phyloP scores from a whole-genome alignment of 2,113 vertebrate species.

The Catagonus wagneri region DNA sequence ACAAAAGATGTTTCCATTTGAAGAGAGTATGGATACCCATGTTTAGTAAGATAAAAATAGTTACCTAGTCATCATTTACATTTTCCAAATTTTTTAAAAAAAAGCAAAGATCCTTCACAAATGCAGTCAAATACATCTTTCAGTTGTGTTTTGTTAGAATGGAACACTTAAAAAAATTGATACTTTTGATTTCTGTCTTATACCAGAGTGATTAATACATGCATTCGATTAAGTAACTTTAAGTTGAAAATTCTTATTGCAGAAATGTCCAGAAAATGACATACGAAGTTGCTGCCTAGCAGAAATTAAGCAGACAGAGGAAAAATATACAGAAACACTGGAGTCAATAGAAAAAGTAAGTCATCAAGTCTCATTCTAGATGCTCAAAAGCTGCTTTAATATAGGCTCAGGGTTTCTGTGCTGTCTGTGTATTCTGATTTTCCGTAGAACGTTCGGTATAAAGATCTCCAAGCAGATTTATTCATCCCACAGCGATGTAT shows the following conservation, averaged over 20 bases:
- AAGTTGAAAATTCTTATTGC: slow-evolving; percentile 83
- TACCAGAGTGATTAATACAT: background rate
- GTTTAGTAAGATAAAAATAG: no score
- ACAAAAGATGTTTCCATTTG: background rate
- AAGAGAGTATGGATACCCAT: background rate
- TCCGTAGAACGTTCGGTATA: background rate
- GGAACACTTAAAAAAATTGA: background rate
- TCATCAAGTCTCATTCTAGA: background rate
- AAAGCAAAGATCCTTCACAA: background rate
- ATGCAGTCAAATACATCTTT: background rate
- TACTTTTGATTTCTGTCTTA: background rate
- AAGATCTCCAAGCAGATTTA: slow-evolving; percentile 23
- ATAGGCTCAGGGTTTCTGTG: background rate
- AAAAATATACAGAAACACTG: slow-evolving; percentile 98
- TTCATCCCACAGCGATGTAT: background rate
- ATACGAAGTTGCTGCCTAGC: slow-evolving; percentile 95
- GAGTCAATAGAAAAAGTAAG: slow-evolving; percentile 97
- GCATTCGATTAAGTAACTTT: background rate
- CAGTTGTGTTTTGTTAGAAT: background rate
- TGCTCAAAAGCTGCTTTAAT: background rate
- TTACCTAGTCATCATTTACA: background rate
- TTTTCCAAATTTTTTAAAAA: background rate
- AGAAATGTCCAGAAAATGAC: slow-evolving; percentile 96
- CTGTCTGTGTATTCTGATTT: background rate
- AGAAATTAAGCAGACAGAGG: slow-evolving; percentile 98